Conservation (phyloP, 2,797 vertebrate genomes). For the Trichosurus vulpecula region DNA sequence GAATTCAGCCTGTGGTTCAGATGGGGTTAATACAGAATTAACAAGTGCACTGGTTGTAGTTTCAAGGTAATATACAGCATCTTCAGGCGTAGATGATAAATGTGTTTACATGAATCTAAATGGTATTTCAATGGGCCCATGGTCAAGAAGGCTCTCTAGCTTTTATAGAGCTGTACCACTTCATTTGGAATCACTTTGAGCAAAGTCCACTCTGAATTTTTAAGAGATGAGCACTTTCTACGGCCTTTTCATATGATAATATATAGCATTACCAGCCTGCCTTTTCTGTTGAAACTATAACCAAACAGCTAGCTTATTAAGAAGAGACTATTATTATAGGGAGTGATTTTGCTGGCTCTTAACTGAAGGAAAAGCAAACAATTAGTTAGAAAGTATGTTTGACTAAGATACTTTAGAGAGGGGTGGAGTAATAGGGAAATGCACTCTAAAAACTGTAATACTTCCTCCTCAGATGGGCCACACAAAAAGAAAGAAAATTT, state of each 20-base stretch:
- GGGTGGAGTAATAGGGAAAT: constrained; percentile 20
- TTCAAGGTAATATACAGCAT: constrained; percentile 70
- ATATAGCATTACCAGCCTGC: constrained; percentile 80
- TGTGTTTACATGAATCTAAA: constrained; percentile 79
- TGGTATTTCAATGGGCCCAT: constrained; percentile 66
- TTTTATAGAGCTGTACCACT: constrained; percentile 69
- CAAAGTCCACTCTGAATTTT: constrained; percentile 75
- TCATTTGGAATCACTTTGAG: constrained; percentile 79
- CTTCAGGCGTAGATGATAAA: constrained; percentile 72
- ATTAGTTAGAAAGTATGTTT: constrained; percentile 79
- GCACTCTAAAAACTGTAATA: constrained; percentile 15
- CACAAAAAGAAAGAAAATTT: background rate
- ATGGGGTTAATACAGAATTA: constrained; percentile 70
- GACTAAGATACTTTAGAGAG: constrained; percentile 73
- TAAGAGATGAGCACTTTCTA: constrained; percentile 70
- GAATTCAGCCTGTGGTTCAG: constrained; percentile 56
- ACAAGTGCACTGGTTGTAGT: constrained; percentile 52
- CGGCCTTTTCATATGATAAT: constrained; percentile 85
- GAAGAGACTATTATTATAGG: constrained; percentile 82
- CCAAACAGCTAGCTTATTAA: constrained; percentile 82
- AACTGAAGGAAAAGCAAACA: constrained; percentile 82
- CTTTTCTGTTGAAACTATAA: constrained; percentile 77
- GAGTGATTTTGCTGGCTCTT: constrained; percentile 80
- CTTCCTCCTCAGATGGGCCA: constrained; percentile 53
- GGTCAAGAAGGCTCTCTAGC: constrained; percentile 66